Evolutionary conservation across 1,140 invertebrate genomes (phyloP).

Genomic region (Plodia interpunctella): DNA sequence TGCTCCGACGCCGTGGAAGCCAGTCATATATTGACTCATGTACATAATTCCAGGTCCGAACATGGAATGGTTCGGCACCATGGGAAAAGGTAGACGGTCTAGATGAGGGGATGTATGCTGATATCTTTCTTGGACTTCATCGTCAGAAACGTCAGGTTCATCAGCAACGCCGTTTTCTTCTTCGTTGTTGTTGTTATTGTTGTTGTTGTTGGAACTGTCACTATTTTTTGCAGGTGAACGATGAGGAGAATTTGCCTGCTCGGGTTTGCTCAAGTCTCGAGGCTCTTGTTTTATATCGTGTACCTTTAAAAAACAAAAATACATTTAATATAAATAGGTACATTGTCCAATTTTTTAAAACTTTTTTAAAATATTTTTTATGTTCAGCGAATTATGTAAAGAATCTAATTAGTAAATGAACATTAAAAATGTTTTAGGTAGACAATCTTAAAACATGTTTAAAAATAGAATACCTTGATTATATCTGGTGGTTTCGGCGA

Average conservation of each 20-base stretch:
- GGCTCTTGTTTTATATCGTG: slow-evolving; percentile 78
- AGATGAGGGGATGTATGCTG: slow-evolving; percentile 64
- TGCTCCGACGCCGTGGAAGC: slow-evolving; percentile 72
- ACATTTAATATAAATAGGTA: no score
- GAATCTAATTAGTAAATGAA: no score
- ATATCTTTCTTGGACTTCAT: slow-evolving; percentile 66
- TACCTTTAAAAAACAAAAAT: slow-evolving; percentile 42
- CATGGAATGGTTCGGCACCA: slow-evolving; percentile 88
- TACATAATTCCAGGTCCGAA: slow-evolving; percentile 93
- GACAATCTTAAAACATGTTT: not conserved
- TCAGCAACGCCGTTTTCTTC: slow-evolving; percentile 67
- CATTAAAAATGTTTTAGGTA: no score
- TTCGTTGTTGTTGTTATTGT: slow-evolving; percentile 74
- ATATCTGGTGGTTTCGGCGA: slow-evolving; percentile 73
- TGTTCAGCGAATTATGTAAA: no score
- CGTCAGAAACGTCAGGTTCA: slow-evolving; percentile 69
- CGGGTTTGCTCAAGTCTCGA: slow-evolving; percentile 72
- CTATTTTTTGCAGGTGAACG: slow-evolving; percentile 73
- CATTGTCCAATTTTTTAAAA: no score
- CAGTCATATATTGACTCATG: slow-evolving; percentile 91
- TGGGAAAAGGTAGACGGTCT: slow-evolving; percentile 81
- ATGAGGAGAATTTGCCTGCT: slow-evolving; percentile 60
- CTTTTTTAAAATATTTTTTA: no score
- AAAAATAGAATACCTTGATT: slow-evolving; percentile 58
- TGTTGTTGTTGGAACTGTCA: slow-evolving; percentile 70